Evolutionary conservation across 2,113 vertebrate genomes (phyloP).

Genomic region (Aplodontia rufa): DNA sequence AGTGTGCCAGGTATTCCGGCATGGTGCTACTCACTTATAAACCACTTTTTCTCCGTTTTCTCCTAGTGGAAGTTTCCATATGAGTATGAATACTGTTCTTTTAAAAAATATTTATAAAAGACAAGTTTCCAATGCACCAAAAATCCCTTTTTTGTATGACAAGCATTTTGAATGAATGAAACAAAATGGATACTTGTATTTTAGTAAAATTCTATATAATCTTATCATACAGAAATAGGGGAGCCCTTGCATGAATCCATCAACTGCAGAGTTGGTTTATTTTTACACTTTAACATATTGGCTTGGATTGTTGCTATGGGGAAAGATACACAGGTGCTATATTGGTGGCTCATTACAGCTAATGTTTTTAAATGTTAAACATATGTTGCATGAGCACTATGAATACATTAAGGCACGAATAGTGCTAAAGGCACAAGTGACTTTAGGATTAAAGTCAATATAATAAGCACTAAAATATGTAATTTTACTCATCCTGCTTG

Average conservation of each 20-base stretch:
- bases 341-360: constrained; percentile 35
- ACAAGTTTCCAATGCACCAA: constrained; percentile 13
- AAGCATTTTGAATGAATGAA: constrained; percentile 50
- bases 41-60: background rate
- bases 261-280: constrained; percentile 46
- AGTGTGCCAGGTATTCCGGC: background rate
- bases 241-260: background rate
- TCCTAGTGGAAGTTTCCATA: background rate
- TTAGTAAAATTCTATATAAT: constrained; percentile 38
- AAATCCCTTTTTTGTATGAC: constrained; percentile 23
- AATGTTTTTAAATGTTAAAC: constrained; percentile 53
- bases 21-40: background rate
- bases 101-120: constrained; percentile 24
- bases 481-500: constrained; percentile 8
- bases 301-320: constrained; percentile 6
- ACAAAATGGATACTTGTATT: background rate
- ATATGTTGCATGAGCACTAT: background rate
- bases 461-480: background rate
- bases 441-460: constrained; percentile 9
- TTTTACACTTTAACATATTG: constrained; percentile 47
- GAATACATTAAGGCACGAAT: background rate
- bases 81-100: background rate
- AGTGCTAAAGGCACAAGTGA: background rate
- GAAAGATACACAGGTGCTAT: constrained; percentile 16
- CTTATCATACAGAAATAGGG: constrained; percentile 8